phyloP scores from a whole-genome alignment of 2,888 invertebrate genomes.

The Yponomeuta evonymella region DNA sequence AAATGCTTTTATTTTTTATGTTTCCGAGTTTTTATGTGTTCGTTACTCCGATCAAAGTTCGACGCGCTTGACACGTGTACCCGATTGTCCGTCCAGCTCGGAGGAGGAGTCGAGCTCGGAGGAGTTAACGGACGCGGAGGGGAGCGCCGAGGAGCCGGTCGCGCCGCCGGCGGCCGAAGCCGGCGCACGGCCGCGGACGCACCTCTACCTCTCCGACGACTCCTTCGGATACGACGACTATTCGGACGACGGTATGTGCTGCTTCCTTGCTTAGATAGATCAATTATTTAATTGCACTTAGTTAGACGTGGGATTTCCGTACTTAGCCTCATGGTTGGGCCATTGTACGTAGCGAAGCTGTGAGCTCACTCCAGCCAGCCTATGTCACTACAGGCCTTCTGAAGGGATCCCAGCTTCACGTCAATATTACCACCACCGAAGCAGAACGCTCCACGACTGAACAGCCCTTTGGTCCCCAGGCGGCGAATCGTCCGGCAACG shows the following conservation, averaged over 20 bases:
- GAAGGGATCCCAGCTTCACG: too few relatives aligned
- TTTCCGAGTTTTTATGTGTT: too few relatives aligned
- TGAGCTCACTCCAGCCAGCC: too few relatives aligned
- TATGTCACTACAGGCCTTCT: too few relatives aligned
- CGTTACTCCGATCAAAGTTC: not conserved
- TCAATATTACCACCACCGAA: too few relatives aligned
- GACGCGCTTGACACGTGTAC: not conserved
- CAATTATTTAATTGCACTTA: too few relatives aligned
- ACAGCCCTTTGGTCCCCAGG: slow-evolving; percentile 31
- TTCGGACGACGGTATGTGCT: slow-evolving; percentile 53
- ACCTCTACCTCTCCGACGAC: slow-evolving; percentile 58
- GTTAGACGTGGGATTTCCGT: too few relatives aligned
- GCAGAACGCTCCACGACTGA: not conserved
- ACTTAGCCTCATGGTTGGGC: too few relatives aligned
- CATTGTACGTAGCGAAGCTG: too few relatives aligned
- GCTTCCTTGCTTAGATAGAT: too few relatives aligned
- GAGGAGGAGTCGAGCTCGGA: slow-evolving; percentile 61
- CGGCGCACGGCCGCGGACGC: slow-evolving; percentile 29
- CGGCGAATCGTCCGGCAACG: slow-evolving; percentile 60
- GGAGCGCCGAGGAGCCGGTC: slow-evolving; percentile 42
- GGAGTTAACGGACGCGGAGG: slow-evolving; percentile 52
- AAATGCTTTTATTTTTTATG: too few relatives aligned
- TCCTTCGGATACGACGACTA: slow-evolving; percentile 65
- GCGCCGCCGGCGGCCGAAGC: slow-evolving; percentile 34
- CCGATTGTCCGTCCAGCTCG: slow-evolving; percentile 35